phyloP scores from a whole-genome alignment of 1,140 invertebrate genomes.

The Coptotermes formosanus region DNA sequence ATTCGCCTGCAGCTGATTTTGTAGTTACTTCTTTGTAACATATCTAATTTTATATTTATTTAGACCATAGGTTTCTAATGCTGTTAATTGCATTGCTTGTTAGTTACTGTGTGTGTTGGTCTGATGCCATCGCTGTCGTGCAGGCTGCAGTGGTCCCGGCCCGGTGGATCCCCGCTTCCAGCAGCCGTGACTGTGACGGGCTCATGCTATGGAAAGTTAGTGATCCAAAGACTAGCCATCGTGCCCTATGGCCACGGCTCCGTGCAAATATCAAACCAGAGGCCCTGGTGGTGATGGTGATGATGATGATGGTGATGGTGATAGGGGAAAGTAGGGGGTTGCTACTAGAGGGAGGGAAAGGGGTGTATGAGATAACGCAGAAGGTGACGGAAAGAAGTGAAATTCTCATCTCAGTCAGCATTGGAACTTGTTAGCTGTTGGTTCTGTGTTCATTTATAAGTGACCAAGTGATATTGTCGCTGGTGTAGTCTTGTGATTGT shows the following conservation, averaged over 20 bases:
- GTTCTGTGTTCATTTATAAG: not conserved
- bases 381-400: constrained; percentile 10
- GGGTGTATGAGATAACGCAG: constrained; percentile 14
- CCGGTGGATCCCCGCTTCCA: not conserved
- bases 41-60: too few species aligned
- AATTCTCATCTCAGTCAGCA: not conserved
- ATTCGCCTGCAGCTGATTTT: too few species aligned
- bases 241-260: not conserved
- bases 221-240: not conserved
- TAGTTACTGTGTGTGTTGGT: too few species aligned
- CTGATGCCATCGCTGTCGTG: too few species aligned
- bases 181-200: not conserved
- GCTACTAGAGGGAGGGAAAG: not conserved
- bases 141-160: too few species aligned
- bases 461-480: too few species aligned
- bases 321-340: not conserved
- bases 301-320: not conserved
- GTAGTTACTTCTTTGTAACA: too few species aligned
- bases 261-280: not conserved
- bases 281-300: not conserved
- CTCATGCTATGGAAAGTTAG: constrained; percentile 15
- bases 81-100: too few species aligned
- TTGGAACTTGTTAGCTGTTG: not conserved
- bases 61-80: too few species aligned
- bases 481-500: too few species aligned